Percentiles rank a stretch among this genome's conserved stretches.
Evolutionary conservation across 2,113 vertebrate species (phyloP).

Genomic region (Cygnus atratus): DNA sequence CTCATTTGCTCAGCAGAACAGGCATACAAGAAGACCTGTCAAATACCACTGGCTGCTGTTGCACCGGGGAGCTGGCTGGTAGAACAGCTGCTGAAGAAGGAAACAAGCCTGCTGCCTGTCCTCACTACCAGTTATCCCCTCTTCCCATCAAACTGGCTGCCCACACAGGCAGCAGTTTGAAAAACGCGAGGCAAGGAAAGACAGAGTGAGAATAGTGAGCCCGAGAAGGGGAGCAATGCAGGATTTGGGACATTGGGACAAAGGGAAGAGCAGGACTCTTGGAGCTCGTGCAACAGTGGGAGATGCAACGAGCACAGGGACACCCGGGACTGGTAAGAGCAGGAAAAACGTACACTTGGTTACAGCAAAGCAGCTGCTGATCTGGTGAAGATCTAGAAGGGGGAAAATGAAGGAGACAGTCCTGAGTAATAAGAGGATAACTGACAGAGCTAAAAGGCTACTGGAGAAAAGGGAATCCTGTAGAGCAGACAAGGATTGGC

Average conservation of each 20-base stretch:
- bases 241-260: neutral
- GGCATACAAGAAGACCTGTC: neutral
- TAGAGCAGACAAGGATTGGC: neutral
- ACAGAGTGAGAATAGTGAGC: neutral
- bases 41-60: neutral
- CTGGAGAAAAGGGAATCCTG: neutral
- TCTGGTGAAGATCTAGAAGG: neutral
- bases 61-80: neutral
- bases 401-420: neutral
- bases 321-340: neutral
- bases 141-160: neutral
- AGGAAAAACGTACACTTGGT: neutral
- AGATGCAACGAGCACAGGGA: neutral
- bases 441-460: neutral
- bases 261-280: neutral
- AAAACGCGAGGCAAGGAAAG: neutral
- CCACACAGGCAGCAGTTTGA: neutral
- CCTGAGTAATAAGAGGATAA: neutral
- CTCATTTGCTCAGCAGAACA: neutral
- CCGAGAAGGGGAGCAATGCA: neutral
- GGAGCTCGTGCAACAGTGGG: neutral
- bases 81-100: neutral
- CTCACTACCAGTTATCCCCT: neutral
- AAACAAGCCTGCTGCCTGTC: neutral
- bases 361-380: neutral